phyloP scores from a whole-genome alignment of 2,888 invertebrate species.

The Nycteola revayana region DNA sequence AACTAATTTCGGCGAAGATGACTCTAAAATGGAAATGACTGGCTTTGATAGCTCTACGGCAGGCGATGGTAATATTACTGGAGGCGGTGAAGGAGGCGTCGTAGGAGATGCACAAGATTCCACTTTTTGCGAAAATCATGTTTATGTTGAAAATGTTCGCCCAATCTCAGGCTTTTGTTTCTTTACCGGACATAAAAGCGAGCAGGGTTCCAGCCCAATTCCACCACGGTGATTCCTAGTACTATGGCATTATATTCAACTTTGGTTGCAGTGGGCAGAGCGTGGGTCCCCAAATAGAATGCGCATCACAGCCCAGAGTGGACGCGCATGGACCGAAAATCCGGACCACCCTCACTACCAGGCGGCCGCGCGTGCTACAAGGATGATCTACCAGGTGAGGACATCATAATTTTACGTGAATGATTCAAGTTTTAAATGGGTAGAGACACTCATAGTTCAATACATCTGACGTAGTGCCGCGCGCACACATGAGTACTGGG shows the following conservation, averaged over 20 bases:
- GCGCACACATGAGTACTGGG: no score
- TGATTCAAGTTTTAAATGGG: no score
- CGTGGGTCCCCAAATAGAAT: conserved; percentile 93
- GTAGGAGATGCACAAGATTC: conserved; percentile 81
- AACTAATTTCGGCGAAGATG: conserved; percentile 84
- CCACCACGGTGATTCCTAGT: no score
- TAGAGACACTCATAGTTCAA: no score
- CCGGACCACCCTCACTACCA: conserved; percentile 95
- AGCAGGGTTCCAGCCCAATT: no score
- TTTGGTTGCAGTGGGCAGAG: conserved; percentile 83
- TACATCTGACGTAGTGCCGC: no score
- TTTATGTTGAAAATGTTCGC: no score
- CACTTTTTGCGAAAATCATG: no score
- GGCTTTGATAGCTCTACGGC: conserved; percentile 78
- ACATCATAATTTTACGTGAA: no score
- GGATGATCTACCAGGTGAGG: conserved; percentile 88
- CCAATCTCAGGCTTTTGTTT: no score
- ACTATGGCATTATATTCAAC: no score
- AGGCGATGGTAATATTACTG: conserved; percentile 77
- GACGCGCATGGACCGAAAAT: conserved; percentile 96
- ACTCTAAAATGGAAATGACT: conserved; percentile 85
- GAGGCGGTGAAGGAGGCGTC: conserved; percentile 76
- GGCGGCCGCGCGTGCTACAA: conserved; percentile 92
- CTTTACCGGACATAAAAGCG: no score
- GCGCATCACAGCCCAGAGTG: conserved; percentile 89